These are phyloP conservation scores for Microctonus aethiopoides DNA, from an alignment of 2,888 invertebrate species.

Conservation along the genomic window DNA sequence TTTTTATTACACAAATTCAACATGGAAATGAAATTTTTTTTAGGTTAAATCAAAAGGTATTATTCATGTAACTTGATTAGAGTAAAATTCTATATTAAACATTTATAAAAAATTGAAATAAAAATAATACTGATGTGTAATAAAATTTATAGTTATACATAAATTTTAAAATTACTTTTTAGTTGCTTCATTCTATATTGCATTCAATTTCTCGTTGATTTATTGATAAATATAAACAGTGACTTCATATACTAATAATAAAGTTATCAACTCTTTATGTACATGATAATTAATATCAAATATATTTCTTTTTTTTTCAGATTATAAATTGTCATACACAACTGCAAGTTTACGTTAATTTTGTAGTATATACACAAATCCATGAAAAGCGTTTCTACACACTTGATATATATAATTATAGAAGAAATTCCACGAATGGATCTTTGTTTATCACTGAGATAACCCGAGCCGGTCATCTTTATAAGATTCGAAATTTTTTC, in stretches of 20 bases:
- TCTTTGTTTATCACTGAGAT: background rate
- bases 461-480: background rate
- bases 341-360: background rate
- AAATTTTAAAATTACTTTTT: background rate
- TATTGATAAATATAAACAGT: background rate
- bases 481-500: background rate
- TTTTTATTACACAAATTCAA: too few relatives aligned
- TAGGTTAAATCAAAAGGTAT: too few relatives aligned
- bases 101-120: too few relatives aligned
- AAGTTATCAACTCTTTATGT: too few relatives aligned
- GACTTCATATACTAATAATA: background rate
- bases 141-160: background rate
- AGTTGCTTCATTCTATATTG: background rate
- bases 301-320: too few relatives aligned
- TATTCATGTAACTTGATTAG: too few relatives aligned
- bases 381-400: background rate
- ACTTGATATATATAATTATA: background rate
- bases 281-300: too few relatives aligned
- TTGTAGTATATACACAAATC: background rate
- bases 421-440: background rate
- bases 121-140: too few relatives aligned
- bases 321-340: background rate
- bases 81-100: too few relatives aligned
- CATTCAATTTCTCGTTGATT: background rate
- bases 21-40: too few relatives aligned